Evolutionary conservation across 2,113 vertebrate species (phyloP), one percentile per base, ranked within the genome.

Genomic region (Accipiter cooperii): DNA sequence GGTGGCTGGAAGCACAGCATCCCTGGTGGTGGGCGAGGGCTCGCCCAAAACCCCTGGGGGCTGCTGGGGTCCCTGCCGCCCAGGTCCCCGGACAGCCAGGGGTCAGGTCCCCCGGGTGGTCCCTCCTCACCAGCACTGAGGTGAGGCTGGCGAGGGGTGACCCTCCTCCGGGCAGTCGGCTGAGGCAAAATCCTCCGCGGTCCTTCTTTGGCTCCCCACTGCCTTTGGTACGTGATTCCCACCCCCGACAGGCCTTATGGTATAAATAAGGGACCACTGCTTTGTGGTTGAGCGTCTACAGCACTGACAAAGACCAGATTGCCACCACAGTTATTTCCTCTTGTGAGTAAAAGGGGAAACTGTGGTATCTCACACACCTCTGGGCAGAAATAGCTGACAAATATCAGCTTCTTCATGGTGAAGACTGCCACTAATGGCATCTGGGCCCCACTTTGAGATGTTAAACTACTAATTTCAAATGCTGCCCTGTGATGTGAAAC

Each of bases 271-370:
- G 40, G 82, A 87, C 28, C 36, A 25, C 26, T 63, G 80, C 81
- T 83, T 84, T 77, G 81, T n/a, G 81, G 64, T 1, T 80, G 64
- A 93, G 46, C 34, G 52, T 84, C 61, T 65, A 73, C 58, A 85
- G 54, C 36, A 60, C 40, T 95, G 92, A 95, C 86, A 70, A 91
- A 93, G 78, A 80, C 85, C 89, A 96, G 95, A 92, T 52, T 88
- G 79, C 83, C 46, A 84, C 89, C 91, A 65, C 82, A 93, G 94
- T 58, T 94, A 93, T 95, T 96, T 97, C 83, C 79, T 95, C 34
- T 69, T 70, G 42, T 10, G 46, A 66, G 61, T 54, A 77, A 75
- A 89, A 94, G 52, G 69, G 90, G 82, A 96, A 97, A 78, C 65
- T 81, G 60, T 76, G 85, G 73, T 63, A 75, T 84, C 73, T 85